Evolutionary conservation across 2,113 vertebrate species (phyloP).

Genomic region (Rattus rattus): DNA sequence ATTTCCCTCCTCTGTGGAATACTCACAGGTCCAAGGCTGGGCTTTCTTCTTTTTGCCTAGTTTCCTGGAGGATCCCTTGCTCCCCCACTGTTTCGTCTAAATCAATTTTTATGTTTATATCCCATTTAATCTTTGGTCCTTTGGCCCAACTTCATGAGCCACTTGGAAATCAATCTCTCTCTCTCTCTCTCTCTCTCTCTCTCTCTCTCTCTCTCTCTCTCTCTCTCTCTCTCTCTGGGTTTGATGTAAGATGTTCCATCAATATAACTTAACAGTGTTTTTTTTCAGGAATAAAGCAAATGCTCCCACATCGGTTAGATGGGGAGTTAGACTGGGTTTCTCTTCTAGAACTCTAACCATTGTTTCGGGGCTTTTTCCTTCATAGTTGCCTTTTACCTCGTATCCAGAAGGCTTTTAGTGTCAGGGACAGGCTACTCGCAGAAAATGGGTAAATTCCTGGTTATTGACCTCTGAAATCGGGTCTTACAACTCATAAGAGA

Average conservation of each 20-base stretch:
- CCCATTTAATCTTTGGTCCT: not conserved
- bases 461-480: not conserved
- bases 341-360: conserved; percentile 17
- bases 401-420: not conserved
- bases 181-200: not conserved
- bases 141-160: not conserved
- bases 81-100: not conserved
- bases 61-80: not conserved
- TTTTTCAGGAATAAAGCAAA: conserved; percentile 43
- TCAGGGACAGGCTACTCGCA: conserved; percentile 3
- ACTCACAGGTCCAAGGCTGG: not conserved
- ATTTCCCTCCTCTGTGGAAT: not conserved
- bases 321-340: not conserved
- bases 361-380: not conserved
- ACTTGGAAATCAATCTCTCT: not conserved
- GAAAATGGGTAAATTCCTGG: conserved; percentile 46
- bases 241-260: conserved; percentile 19
- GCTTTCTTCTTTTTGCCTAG: not conserved
- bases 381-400: conserved; percentile 18
- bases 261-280: conserved; percentile 48
- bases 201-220: not conserved
- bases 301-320: not conserved
- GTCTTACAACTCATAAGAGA: not conserved
- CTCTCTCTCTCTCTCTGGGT: not conserved
- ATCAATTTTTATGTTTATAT: not conserved